Conservation (phyloP, 23 tunicate species). For the Clavelina lepadiformis region DNA sequence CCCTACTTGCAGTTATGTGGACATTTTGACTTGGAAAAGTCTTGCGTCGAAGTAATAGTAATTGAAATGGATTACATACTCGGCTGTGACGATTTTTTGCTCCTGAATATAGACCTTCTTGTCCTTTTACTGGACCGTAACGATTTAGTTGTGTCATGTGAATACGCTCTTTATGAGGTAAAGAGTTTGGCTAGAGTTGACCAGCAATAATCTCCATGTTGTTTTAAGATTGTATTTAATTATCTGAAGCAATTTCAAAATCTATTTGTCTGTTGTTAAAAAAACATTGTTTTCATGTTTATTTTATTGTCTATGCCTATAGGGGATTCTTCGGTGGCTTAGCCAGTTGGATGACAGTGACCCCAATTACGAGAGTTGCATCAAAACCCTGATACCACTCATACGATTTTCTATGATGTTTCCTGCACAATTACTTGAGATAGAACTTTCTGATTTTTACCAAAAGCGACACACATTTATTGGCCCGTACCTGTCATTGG, state of each 20-base stretch:
- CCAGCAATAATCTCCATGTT: background rate
- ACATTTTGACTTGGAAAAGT: constrained; percentile 54
- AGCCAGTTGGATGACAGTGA: background rate
- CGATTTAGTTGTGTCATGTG: constrained; percentile 74
- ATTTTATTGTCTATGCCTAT: background rate
- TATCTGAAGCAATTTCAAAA: background rate
- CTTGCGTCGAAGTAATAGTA: constrained; percentile 69
- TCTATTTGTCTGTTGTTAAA: constrained; percentile 52
- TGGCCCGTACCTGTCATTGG: constrained; percentile 29
- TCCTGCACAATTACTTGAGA: constrained; percentile 61
- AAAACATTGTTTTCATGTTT: no score
- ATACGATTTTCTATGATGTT: constrained; percentile 86
- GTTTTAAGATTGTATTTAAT: background rate
- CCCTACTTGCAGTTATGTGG: constrained; percentile 77
- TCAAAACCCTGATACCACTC: constrained; percentile 35
- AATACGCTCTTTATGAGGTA: constrained; percentile 39
- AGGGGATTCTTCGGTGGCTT: constrained; percentile 13
- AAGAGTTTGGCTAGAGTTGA: background rate
- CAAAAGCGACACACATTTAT: constrained; percentile 17
- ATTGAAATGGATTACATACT: constrained; percentile 67
- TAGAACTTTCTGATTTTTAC: constrained; percentile 75
- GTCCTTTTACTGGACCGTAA: constrained; percentile 34
- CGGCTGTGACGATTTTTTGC: constrained; percentile 46
- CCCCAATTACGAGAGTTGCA: constrained; percentile 13
- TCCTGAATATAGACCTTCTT: constrained; percentile 51